Base-by-base conservation (phyloP, 2,888 invertebrate species). In the Cephus nigrinus region DNA sequence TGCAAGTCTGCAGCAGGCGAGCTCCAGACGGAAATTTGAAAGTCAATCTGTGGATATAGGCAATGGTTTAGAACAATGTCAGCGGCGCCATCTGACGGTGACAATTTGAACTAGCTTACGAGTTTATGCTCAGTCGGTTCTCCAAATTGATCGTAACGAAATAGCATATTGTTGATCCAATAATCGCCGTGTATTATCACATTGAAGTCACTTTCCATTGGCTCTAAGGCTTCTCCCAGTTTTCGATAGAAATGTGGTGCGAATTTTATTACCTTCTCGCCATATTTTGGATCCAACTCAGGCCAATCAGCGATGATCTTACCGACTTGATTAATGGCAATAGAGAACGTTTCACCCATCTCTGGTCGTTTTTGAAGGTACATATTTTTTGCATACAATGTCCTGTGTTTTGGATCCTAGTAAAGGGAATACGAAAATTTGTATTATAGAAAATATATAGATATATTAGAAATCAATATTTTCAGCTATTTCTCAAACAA, bases 401-500 rank as follows among this genome's bases (percentile, higher is more conserved):
- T 5, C 77, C 83, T 87, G 0, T 83, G 79, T 1, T 84, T 79
- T 0, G 89, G 89, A 30, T 89, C 87, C 90, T 90, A 68, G 12
- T 77, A 34, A 30, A 3, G 15, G 69, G 40, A 34, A 79, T 69
- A 35, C 55, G 12, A 1, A 69, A 31, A 36, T 15, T 36, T 15
- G 15, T 12, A 1, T 36, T 36, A 4, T 4, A 36, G 4, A 35
- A 3, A 11, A 34, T 34, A 34, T 34, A 11, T 33, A 33, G 33
- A 33, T 34, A 34, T 34, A 34, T 34, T 0, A 9, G 35, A 15
- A 36, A 36, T 36, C 12, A 36, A 15, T 12, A 36, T 82, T 84
- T 86, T 88, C 12, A 35, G 93, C 94, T 91, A 93, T 93, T 84
- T 93, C 92, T 75, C 90, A 91, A 79, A 93, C 84, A 68, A 30